phyloP scores from a whole-genome alignment of 2,888 invertebrate genomes.

The Galerucella calmariensis region DNA sequence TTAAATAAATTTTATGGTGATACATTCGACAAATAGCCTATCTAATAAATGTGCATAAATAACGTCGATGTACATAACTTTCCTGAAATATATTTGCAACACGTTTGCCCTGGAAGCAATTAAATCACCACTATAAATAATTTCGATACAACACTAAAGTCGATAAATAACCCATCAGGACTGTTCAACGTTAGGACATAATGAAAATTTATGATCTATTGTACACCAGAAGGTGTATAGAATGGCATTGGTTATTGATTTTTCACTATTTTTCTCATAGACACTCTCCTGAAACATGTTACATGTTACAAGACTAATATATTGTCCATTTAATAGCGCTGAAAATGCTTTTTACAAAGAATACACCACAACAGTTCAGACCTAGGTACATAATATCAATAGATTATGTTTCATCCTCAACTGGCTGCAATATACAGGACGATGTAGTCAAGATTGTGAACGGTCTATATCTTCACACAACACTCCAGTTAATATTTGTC shows the following conservation, averaged over 20 bases:
- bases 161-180: slow-evolving; percentile 41
- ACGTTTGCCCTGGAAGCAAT: slow-evolving; percentile 40
- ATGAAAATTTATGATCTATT: slow-evolving; percentile 38
- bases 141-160: slow-evolving; percentile 38
- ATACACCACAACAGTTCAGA: background rate
- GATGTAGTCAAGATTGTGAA: background rate
- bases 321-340: slow-evolving; percentile 3
- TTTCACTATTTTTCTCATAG: slow-evolving; percentile 16
- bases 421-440: background rate
- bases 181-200: slow-evolving; percentile 34
- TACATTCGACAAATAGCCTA: background rate
- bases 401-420: background rate
- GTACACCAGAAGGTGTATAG: slow-evolving; percentile 34
- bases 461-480: no score
- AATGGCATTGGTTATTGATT: slow-evolving; percentile 30
- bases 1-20: background rate
- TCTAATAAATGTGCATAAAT: slow-evolving; percentile 3
- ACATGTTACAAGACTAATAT: slow-evolving; percentile 17
- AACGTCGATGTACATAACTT: slow-evolving; percentile 31
- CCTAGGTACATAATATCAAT: background rate
- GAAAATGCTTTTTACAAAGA: background rate
- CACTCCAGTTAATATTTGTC: no score
- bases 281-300: slow-evolving; percentile 13
- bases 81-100: slow-evolving; percentile 36
- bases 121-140: slow-evolving; percentile 41